A percentile compares a stretch with the other conserved stretches of the same genome.
phyloP scores from a whole-genome alignment of 2,888 invertebrate species.

The Argyresthia albistria region DNA sequence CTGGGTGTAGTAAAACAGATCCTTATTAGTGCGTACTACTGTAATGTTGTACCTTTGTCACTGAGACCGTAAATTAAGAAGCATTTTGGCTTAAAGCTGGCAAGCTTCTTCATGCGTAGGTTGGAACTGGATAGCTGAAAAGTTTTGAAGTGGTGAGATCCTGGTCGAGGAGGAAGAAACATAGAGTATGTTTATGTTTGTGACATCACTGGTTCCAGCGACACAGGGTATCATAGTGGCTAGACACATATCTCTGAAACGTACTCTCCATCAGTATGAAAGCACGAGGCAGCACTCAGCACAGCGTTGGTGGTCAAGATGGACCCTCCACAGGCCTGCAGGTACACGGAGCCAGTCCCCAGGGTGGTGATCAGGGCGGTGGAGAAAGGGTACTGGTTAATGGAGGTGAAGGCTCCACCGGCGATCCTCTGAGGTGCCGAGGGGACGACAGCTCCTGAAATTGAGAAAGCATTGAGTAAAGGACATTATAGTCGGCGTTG shows the following conservation, averaged over 20 bases:
- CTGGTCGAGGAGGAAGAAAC: too few relatives aligned
- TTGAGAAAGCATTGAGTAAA: too few relatives aligned
- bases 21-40: neutral
- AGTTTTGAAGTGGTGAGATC: too few relatives aligned
- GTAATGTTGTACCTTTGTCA: neutral
- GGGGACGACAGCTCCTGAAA: constrained; percentile 5
- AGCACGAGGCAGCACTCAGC: constrained; percentile 49
- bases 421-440: constrained; percentile 27
- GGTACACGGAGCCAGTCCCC: constrained; percentile 20
- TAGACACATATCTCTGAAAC: constrained; percentile 12
- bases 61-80: too few relatives aligned
- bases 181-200: too few relatives aligned
- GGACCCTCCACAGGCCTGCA: constrained; percentile 43
- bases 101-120: too few relatives aligned
- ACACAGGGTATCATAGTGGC: too few relatives aligned
- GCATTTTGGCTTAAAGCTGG: too few relatives aligned
- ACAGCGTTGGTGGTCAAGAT: constrained; percentile 33
- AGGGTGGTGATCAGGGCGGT: constrained; percentile 31
- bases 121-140: too few relatives aligned
- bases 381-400: constrained; percentile 36
- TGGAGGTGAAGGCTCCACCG: constrained; percentile 27
- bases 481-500: too few relatives aligned
- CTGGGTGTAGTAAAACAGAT: constrained; percentile 2
- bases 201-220: too few relatives aligned
- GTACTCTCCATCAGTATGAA: constrained; percentile 29